Evolutionary conservation across 1,140 invertebrate species (phyloP).

Genomic region (Saccostrea glomerata): DNA sequence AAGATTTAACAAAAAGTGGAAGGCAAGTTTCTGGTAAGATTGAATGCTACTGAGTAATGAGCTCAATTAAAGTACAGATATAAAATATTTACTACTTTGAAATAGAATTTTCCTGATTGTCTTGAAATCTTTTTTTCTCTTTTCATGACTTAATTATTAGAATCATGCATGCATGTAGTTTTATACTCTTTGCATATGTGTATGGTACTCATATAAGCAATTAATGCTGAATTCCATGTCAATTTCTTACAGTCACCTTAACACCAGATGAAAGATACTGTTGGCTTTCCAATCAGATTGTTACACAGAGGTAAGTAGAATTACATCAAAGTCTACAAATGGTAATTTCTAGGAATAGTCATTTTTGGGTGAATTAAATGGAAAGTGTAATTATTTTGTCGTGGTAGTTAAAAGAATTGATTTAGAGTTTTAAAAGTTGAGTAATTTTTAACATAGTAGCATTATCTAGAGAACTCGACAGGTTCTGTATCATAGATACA

Average conservation of each 20-base stretch:
- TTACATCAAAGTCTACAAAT: not conserved
- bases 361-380: not conserved
- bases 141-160: not conserved
- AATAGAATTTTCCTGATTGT: no score
- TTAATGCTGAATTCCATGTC: not conserved
- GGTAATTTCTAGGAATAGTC: not conserved
- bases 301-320: constrained; percentile 16
- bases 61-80: not conserved
- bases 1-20: not conserved
- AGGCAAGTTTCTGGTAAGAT: constrained; percentile 16
- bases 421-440: no score
- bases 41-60: not conserved
- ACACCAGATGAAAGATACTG: constrained; percentile 20
- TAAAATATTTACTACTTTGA: not conserved
- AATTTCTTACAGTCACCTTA: not conserved
- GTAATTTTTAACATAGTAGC: no score
- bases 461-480: no score
- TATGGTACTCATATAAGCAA: not conserved
- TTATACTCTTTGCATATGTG: not conserved
- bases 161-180: not conserved
- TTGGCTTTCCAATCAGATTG: constrained; percentile 3
- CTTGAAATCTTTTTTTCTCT: not conserved
- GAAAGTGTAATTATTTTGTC: not conserved
- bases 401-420: not conserved
- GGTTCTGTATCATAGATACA: no score